Evolutionary conservation across 2,797 vertebrate genomes (phyloP).

Genomic region (Sphenopsis melanotis): DNA sequence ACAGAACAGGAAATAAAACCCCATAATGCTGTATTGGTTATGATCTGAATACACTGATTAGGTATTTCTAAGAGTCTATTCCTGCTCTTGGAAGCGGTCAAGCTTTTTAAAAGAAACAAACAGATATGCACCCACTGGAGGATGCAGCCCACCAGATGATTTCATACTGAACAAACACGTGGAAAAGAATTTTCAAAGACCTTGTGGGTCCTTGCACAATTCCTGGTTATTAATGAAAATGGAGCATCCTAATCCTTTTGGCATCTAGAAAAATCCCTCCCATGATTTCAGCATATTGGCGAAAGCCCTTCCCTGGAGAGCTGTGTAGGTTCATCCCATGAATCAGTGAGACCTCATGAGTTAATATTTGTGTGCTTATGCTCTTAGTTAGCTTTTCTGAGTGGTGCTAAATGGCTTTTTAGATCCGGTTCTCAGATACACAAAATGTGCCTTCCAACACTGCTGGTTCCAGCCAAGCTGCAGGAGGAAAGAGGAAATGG

Average conservation of each 20-base stretch:
- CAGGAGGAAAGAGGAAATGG: conserved; percentile 1
- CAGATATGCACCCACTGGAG: not conserved
- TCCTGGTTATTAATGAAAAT: not conserved
- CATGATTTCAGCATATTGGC: not conserved
- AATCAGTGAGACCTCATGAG: conserved; percentile 1
- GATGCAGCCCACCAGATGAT: not conserved
- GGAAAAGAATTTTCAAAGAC: not conserved
- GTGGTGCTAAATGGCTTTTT: not conserved
- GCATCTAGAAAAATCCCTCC: not conserved
- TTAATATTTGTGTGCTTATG: not conserved
- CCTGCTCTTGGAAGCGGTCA: not conserved
- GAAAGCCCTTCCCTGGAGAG: not conserved
- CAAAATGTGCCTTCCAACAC: not conserved
- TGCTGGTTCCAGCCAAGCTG: not conserved
- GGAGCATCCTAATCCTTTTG: not conserved
- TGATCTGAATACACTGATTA: not conserved
- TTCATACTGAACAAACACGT: not conserved
- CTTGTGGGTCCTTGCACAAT: not conserved
- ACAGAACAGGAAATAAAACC: conserved; percentile 25
- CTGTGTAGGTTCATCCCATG: not conserved
- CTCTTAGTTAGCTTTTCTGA: not conserved
- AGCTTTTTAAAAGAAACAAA: not conserved
- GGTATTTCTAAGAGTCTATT: not conserved
- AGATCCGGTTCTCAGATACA: not conserved
- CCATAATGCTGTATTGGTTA: not conserved